These are phyloP conservation scores for Erythrocercus mccallii DNA, from an alignment of 2,113 vertebrate species.

Conservation along the genomic window DNA sequence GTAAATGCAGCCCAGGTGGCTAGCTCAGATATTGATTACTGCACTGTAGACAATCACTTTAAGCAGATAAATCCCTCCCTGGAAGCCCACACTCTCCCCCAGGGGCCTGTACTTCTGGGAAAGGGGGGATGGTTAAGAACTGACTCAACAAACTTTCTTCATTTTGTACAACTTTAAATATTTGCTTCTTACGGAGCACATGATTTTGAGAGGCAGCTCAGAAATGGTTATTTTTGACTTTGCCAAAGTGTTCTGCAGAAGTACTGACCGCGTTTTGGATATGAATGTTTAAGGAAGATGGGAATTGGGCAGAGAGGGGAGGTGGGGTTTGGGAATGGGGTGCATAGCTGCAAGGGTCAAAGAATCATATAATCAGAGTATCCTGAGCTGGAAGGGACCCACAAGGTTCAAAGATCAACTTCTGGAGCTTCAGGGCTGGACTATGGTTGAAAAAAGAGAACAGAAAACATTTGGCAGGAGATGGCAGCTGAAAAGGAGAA, in stretches of 20 bases:
- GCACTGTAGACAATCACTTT: not conserved
- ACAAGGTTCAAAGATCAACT: not conserved
- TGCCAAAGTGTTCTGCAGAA: not conserved
- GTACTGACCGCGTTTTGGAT: not conserved
- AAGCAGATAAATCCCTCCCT: conserved; percentile 16
- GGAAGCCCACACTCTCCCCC: not conserved
- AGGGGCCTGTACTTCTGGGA: not conserved
- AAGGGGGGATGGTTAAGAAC: not conserved
- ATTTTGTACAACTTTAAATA: not conserved
- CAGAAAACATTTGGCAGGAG: not conserved
- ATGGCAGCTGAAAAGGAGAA: not conserved
- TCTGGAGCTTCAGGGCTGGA: not conserved
- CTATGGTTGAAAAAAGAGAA: not conserved
- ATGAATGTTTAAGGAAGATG: not conserved
- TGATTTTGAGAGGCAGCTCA: not conserved
- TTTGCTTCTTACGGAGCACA: not conserved
- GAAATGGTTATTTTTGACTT: not conserved
- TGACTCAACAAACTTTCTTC: not conserved
- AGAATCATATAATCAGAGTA: not conserved
- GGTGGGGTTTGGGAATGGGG: not conserved
- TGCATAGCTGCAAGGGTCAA: not conserved
- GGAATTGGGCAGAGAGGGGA: not conserved
- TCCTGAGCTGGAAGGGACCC: not conserved
- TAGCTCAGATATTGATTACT: conserved; percentile 1
- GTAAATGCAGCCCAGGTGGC: conserved; percentile 2